Evolutionary conservation across 1,140 invertebrate species (phyloP).

Genomic region (Chlorops oryzae): DNA sequence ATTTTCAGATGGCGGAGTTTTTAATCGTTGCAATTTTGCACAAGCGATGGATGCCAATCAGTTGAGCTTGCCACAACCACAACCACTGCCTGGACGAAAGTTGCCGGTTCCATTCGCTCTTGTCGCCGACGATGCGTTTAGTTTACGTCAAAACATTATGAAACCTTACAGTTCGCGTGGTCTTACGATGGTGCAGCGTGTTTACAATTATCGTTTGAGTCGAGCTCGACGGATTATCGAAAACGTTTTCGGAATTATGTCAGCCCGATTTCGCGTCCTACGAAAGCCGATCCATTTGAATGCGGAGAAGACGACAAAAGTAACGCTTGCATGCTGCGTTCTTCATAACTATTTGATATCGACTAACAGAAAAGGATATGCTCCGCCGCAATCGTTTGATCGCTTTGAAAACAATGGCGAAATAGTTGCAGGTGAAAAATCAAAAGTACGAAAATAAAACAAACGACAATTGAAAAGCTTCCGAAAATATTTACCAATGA

Average conservation of each 20-base stretch:
- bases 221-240: constrained; percentile 43
- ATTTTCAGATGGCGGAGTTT: constrained; percentile 37
- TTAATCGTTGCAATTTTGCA: constrained; percentile 44
- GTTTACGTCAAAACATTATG: constrained; percentile 36
- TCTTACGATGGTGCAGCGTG: constrained; percentile 19
- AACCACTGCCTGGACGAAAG: constrained; percentile 21
- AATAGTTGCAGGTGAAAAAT: too few relatives aligned
- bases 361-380: too few relatives aligned
- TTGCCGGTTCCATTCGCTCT: constrained; percentile 29
- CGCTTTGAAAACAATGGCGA: too few relatives aligned
- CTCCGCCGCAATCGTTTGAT: too few relatives aligned
- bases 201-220: constrained; percentile 49
- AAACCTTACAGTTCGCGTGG: constrained; percentile 30
- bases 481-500: too few relatives aligned
- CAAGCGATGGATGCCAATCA: constrained; percentile 13
- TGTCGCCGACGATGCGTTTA: constrained; percentile 46
- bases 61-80: constrained; percentile 19
- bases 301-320: not conserved
- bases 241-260: constrained; percentile 48
- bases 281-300: not conserved
- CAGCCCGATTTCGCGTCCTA: not conserved
- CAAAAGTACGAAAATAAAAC: too few relatives aligned
- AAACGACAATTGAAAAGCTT: too few relatives aligned
- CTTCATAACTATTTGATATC: constrained; percentile 4
- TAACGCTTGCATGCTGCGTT: not conserved